Evolutionary conservation across 2,888 invertebrate genomes (phyloP).

Genomic region (Drosophila longiperda): DNA sequence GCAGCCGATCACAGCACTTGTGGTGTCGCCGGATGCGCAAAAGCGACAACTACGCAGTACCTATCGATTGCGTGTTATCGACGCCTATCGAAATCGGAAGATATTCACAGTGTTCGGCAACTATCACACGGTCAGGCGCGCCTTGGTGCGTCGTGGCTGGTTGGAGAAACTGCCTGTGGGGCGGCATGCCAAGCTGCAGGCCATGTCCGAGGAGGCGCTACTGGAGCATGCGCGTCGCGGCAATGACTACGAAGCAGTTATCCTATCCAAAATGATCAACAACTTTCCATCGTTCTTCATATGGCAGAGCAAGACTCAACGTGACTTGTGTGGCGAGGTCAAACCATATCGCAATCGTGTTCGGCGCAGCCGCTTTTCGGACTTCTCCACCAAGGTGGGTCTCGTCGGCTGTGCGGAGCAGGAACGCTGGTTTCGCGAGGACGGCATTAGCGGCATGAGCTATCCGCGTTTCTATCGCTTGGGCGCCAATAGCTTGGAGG

Average conservation of each 20-base stretch:
- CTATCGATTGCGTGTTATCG: slow-evolving; percentile 77
- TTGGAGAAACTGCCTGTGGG: slow-evolving; percentile 88
- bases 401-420: slow-evolving; percentile 83
- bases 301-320: slow-evolving; percentile 87
- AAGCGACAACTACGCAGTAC: slow-evolving; percentile 69
- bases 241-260: slow-evolving; percentile 84
- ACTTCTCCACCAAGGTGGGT: slow-evolving; percentile 86
- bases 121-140: slow-evolving; percentile 81
- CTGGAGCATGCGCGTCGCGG: slow-evolving; percentile 79
- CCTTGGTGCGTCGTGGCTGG: slow-evolving; percentile 89
- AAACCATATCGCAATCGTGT: slow-evolving; percentile 82
- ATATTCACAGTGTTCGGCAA: slow-evolving; percentile 83
- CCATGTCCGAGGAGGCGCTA: slow-evolving; percentile 74
- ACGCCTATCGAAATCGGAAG: slow-evolving; percentile 81
- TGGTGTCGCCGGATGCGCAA: slow-evolving; percentile 39
- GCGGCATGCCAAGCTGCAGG: slow-evolving; percentile 78
- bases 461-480: slow-evolving; percentile 88
- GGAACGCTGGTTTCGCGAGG: slow-evolving; percentile 80
- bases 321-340: slow-evolving; percentile 70
- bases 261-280: slow-evolving; percentile 87
- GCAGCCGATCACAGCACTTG: slow-evolving; percentile 7
- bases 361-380: slow-evolving; percentile 73
- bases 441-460: slow-evolving; percentile 85
- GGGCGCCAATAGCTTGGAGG: slow-evolving; percentile 70
- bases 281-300: slow-evolving; percentile 89